A percentile compares a stretch with the other conserved stretches of the same genome.
Evolutionary conservation across 2,888 invertebrate genomes (phyloP).

Genomic region (Sarcophaga variegata): DNA sequence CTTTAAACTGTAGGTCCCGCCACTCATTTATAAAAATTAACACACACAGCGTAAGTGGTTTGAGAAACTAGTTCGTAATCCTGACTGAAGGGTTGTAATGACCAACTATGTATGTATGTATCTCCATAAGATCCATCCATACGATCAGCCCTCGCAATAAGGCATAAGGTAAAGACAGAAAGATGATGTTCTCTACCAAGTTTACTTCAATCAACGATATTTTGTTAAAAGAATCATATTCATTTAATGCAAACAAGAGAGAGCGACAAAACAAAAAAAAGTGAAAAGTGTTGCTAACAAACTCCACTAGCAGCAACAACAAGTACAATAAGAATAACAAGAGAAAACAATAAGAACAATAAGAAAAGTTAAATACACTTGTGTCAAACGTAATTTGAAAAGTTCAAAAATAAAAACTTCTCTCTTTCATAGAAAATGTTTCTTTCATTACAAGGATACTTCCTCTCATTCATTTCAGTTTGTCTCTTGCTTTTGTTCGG

Average conservation of each 20-base stretch:
- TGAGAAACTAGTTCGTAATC: too few relatives aligned
- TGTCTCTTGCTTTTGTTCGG: too few relatives aligned
- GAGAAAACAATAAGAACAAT: not conserved
- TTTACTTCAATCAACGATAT: not conserved
- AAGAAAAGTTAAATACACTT: constrained; percentile 42
- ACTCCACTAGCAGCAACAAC: not conserved
- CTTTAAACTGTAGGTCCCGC: too few relatives aligned
- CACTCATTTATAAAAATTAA: too few relatives aligned
- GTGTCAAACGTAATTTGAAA: constrained; percentile 50
- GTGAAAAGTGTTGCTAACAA: not conserved
- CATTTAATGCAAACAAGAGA: not conserved
- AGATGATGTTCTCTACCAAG: not conserved
- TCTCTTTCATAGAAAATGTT: not conserved
- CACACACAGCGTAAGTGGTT: too few relatives aligned
- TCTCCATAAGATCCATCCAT: too few relatives aligned
- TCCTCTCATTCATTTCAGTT: not conserved
- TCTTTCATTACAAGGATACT: not conserved
- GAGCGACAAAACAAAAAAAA: not conserved
- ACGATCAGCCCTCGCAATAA: too few relatives aligned
- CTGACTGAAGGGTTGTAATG: too few relatives aligned
- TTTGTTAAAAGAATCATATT: not conserved
- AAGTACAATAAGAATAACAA: not conserved
- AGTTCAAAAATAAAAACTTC: constrained; percentile 20
- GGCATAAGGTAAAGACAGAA: too few relatives aligned
- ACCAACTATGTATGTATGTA: too few relatives aligned